Percentiles rank a stretch among this genome's conserved stretches.
These are phyloP conservation scores for Cynoglossus semilaevis DNA, from an alignment of 2,113 vertebrate genomes.

Conservation along the genomic window DNA sequence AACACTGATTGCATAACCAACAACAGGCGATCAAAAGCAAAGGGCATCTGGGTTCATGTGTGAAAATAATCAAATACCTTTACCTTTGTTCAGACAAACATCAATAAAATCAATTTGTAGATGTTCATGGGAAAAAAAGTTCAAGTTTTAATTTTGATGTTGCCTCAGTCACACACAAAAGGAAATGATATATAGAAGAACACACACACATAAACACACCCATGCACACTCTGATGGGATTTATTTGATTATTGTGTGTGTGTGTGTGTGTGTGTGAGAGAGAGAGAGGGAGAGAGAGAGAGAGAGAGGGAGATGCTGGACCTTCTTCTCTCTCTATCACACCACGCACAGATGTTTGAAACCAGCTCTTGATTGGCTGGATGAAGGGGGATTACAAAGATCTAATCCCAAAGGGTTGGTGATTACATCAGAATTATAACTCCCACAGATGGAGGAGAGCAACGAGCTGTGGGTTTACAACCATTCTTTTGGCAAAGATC, in stretches of 20 bases:
- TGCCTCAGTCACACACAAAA: constrained; percentile 14
- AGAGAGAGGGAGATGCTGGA: no score
- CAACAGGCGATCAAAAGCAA: constrained; percentile 19
- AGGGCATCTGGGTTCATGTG: constrained; percentile 22
- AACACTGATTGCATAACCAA: constrained; percentile 60
- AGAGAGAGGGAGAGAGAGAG: background rate
- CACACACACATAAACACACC: constrained; percentile 12
- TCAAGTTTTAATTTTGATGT: constrained; percentile 15
- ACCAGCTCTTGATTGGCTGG: constrained; percentile 52
- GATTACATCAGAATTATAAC: constrained; percentile 45
- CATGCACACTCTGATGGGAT: constrained; percentile 41
- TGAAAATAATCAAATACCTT: no score
- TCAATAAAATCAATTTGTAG: background rate
- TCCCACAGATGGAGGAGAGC: constrained; percentile 44
- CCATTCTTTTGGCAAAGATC: constrained; percentile 24
- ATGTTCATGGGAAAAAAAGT: constrained; percentile 21
- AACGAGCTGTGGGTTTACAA: constrained; percentile 6
- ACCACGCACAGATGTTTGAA: constrained; percentile 55
- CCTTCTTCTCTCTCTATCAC: constrained; percentile 28
- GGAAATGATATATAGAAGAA: background rate
- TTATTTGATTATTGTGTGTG: constrained; percentile 7
- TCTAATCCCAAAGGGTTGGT: constrained; percentile 55
- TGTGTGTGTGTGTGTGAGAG: constrained; percentile 15
- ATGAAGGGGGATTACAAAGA: constrained; percentile 38
- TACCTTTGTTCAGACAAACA: no score